Evolutionary conservation across 2,888 invertebrate species (phyloP), one percentile per base, ranked within the genome.

Genomic region (Lypha dubia): DNA sequence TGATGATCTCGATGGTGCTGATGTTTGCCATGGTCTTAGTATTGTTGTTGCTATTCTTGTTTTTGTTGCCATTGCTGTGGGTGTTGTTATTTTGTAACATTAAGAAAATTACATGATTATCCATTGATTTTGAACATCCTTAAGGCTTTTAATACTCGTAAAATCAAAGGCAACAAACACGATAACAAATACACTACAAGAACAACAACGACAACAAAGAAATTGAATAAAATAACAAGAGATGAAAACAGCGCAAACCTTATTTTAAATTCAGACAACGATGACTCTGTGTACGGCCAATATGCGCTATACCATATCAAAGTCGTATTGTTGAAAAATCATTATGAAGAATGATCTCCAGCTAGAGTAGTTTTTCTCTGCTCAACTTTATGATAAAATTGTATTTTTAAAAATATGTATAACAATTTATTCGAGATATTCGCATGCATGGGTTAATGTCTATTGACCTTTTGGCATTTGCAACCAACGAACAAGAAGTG

Each of bases 51-150:
- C 68, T 77, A 49, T 65, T 65, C 53, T 63, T 60, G 22, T 28
- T 81, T 67, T 70, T 84, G 65, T 82, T 81, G 49, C 49, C 22
- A 32, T 71, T 63, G 79, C 68, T 75, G 62, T 74, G 79, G 80
- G 76, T 79, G 82, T 85, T 84, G 75, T 82, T 74, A 79, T 84
- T 79, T 83, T 81, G 86, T 76, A 83, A 71, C 79, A 87, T 86
- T 86, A 87, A 82, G 86, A 82, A 87, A 87, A 87, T 87, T 87
- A 87, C 86, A 87, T 87, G 87, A 87, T 87, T 86, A 87, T 86
- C 86, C 87, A 85, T 85, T 86, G 85, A 86, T 83, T 87, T 86
- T 80, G 49, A 63, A 86, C 75, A 85, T 81, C 87, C 85, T 85
- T 79, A 86, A 76, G 87, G 87, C 83, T 49, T 73, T 84, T 83